Conservation (phyloP, 2,888 invertebrate genomes). For the Blera fallax region DNA sequence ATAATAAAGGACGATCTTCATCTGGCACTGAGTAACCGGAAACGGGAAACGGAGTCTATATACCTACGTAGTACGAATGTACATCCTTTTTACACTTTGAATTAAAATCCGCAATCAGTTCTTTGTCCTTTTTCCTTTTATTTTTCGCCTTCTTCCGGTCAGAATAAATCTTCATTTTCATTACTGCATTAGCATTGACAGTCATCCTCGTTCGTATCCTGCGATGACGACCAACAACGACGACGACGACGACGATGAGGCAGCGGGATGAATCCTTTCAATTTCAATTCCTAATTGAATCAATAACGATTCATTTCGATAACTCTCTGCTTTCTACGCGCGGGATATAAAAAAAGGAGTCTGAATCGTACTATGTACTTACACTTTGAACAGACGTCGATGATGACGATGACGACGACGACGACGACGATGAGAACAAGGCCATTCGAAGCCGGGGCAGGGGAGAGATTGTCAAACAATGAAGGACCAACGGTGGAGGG, state of each 20-base stretch:
- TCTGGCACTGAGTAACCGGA: constrained; percentile 35
- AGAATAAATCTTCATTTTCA: constrained; percentile 67
- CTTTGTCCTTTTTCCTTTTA: constrained; percentile 12
- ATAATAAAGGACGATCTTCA: constrained; percentile 52
- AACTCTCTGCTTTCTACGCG: constrained; percentile 40
- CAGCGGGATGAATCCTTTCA: constrained; percentile 59
- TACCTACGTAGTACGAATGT: constrained; percentile 12
- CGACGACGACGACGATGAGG: background rate
- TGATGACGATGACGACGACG: constrained; percentile 11
- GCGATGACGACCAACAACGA: constrained; percentile 14
- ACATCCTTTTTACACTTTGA: constrained; percentile 49
- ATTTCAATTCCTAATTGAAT: constrained; percentile 67
- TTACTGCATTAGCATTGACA: constrained; percentile 64
- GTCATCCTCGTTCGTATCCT: constrained; percentile 30
- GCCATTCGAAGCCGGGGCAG: too few species aligned
- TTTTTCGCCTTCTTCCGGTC: constrained; percentile 38
- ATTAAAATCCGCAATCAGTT: constrained; percentile 58
- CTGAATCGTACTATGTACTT: constrained; percentile 48
- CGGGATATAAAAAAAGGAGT: background rate
- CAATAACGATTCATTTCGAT: constrained; percentile 70
- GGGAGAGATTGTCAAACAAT: constrained; percentile 31
- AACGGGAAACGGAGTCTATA: constrained; percentile 12
- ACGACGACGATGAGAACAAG: background rate
- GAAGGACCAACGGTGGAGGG: constrained; percentile 7
- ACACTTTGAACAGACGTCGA: constrained; percentile 44